Base-by-base conservation (phyloP, 2,113 vertebrate genomes). In the Prionailurus bengalensis region DNA sequence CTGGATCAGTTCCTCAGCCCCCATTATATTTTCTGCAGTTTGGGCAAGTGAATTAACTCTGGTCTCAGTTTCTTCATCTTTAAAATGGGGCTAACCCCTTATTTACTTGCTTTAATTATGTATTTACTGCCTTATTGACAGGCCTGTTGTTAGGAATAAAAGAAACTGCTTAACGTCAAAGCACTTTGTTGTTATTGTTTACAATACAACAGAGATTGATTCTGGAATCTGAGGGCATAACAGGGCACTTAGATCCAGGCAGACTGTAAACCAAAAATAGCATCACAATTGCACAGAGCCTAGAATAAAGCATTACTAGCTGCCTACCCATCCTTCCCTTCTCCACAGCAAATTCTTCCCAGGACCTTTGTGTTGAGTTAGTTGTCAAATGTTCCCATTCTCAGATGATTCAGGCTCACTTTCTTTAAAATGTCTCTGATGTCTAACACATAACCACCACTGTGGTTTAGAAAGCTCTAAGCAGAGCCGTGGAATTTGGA, bases 391-490 rank as follows among this genome's bases (percentile, higher is more conserved):
- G 16, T 58, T 79, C 25, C 31, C 39, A 31, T 97, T 83, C 63
- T 97, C 55, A 68, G 74, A 79, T 87, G 73, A 90, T 90, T 95
- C 83, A 87, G 90, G 58, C 55, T 87, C 79, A 65, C 80, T 80
- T 92, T 70, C 90, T 94, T 97, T 73, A 55, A 95, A 97, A 83
- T 51, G 42, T 87, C 21, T 96, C 74, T 79, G 66, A 94, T 87
- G 87, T 95, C 96, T 93, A 21, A 90, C 92, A 91, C 53, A 23
- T 61, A 94, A 51, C 89, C 95, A 90, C 51, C 61, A 53, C 85
- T 58, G 84, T 89, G 79, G 79, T 89, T 96, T 95, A 96, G 95
- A 96, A 92, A 90, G 48, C 31, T 71, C 92, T 79, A 31, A 95
- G 80, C 83, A 92, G 90, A 91, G 63, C 42, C 55, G 3, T 70